These are phyloP conservation scores for Nerophis ophidion DNA, from an alignment of 2,113 vertebrate genomes.

Conservation along the genomic window DNA sequence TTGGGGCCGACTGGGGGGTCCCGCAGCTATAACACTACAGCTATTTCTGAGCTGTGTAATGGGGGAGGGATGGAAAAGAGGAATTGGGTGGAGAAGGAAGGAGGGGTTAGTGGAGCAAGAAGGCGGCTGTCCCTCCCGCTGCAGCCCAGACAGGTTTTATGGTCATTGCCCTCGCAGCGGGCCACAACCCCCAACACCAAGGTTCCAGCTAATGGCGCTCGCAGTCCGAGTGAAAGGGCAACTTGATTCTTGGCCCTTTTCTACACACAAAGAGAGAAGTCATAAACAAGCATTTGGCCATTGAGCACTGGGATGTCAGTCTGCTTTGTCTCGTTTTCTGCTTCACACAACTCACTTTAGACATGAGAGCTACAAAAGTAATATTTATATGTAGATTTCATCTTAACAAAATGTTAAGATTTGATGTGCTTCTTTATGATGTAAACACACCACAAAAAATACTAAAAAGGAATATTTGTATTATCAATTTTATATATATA, in stretches of 20 bases:
- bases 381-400: not conserved
- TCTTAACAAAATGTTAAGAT: not conserved
- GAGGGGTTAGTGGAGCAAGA: conserved; percentile 7
- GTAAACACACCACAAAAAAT: not conserved
- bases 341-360: conserved; percentile 23
- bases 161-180: conserved; percentile 66
- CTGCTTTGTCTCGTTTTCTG: conserved; percentile 45
- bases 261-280: conserved; percentile 34
- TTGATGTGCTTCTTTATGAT: not conserved
- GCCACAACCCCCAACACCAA: conserved; percentile 74
- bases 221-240: conserved; percentile 63
- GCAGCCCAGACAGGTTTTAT: conserved; percentile 72
- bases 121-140: conserved; percentile 47
- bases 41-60: conserved; percentile 57
- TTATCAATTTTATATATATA: too few relatives aligned
- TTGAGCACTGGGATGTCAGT: conserved; percentile 33
- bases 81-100: conserved; percentile 39
- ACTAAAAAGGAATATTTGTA: not conserved
- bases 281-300: conserved; percentile 58
- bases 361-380: conserved; percentile 17
- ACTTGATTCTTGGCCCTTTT: conserved; percentile 62
- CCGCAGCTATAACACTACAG: conserved; percentile 59
- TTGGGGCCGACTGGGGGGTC: conserved; percentile 59
- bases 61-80: conserved; percentile 54
- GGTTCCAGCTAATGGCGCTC: conserved; percentile 70